These are phyloP conservation scores for Marmota monax DNA, from an alignment of 2,113 vertebrate species.

Conservation along the genomic window DNA sequence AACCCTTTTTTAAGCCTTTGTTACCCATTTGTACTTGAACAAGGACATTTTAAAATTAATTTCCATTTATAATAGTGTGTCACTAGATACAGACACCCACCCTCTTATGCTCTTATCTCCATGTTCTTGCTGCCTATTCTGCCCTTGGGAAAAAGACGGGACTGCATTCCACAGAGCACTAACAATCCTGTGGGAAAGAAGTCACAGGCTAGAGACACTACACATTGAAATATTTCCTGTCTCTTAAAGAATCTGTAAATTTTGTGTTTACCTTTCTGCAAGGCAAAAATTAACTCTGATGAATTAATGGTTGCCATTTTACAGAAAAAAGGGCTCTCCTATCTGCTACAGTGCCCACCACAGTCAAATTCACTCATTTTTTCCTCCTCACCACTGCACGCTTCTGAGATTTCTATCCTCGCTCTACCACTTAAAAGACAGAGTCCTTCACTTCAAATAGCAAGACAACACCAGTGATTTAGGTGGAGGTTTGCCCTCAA, in stretches of 20 bases:
- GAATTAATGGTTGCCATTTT: background rate
- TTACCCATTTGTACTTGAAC: background rate
- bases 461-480: background rate
- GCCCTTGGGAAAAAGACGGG: background rate
- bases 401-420: background rate
- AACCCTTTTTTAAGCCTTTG: background rate
- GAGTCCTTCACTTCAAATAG: background rate
- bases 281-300: background rate
- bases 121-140: background rate
- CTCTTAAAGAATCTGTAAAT: background rate
- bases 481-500: conserved; percentile 8
- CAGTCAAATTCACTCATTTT: background rate
- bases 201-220: background rate
- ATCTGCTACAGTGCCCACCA: background rate
- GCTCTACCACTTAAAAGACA: background rate
- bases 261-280: background rate
- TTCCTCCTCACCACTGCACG: background rate
- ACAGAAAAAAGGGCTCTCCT: background rate
- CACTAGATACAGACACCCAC: background rate
- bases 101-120: background rate
- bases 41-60: background rate
- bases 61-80: too few relatives aligned
- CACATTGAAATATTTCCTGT: background rate
- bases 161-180: background rate
- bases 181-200: background rate